Conservation (phyloP, 1,140 invertebrate genomes). For the Aphidius gifuensis region DNA sequence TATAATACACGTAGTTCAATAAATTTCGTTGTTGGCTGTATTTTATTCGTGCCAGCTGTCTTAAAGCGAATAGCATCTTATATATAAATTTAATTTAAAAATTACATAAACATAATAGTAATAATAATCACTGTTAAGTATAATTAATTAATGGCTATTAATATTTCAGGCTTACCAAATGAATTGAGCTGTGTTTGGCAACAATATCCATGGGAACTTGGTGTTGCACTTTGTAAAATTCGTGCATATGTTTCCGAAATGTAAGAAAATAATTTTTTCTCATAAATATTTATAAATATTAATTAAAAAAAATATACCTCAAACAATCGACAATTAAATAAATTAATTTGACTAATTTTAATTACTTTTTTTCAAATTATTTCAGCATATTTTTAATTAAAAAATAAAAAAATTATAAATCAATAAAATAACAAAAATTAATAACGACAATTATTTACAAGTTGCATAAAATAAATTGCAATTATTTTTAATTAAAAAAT, state of each 20-base stretch:
- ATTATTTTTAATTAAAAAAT: too few species aligned
- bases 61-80: too few species aligned
- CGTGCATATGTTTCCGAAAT: conserved; percentile 64
- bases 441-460: background rate
- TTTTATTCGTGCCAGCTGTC: too few species aligned
- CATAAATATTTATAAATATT: conserved; percentile 1
- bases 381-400: too few species aligned
- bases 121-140: background rate
- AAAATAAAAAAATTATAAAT: too few species aligned
- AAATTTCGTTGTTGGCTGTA: too few species aligned
- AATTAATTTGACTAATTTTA: too few species aligned
- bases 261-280: conserved; percentile 32
- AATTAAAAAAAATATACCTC: background rate
- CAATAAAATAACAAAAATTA: background rate
- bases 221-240: conserved; percentile 78
- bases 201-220: conserved; percentile 88
- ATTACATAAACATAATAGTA: too few species aligned
- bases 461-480: background rate
- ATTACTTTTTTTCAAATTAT: too few species aligned
- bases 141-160: conserved; percentile 28
- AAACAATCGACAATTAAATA: background rate
- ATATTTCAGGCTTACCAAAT: conserved; percentile 76
- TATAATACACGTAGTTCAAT: too few species aligned
- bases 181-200: conserved; percentile 88
- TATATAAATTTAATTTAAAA: too few species aligned